Evolutionary conservation across 2,113 vertebrate species (phyloP), one percentile per base, ranked within the genome.

Genomic region (Trogon surrucura): DNA sequence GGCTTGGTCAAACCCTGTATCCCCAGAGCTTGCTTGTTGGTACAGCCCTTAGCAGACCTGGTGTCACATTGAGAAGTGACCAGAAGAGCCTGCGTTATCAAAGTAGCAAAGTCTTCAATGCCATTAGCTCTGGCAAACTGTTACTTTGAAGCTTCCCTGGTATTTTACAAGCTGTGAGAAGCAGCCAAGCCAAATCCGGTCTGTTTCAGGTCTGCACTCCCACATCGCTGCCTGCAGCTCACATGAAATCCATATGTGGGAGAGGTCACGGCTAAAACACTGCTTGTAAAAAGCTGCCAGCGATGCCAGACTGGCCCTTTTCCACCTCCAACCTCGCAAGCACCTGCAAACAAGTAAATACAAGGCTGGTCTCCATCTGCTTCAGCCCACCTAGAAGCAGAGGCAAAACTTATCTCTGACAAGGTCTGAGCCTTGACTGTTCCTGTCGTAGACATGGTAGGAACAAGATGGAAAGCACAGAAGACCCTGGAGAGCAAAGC

Each of bases 111-210:
- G 64, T 15, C 50, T 78, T 92, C 26, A 13, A 21, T 58, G 44
- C 80, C 72, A 36, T 56, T 72, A 83, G n/a, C 41, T 79, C 72
- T 29, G 48, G 54, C 77, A 88, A 10, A 10, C 11, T 3, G 5
- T 50, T 88, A 54, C 34, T 73, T 74, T n/a, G 44, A 85, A 86
- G 57, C 26, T 50, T 86, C 79, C 47, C 32, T 44, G 50, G 36
- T 91, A 85, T 93, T 65, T 80, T 23, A 88, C 34, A 91, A 84
- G 71, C 41, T 71, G 61, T 51, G 50, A 93, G 83, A 91, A 88
- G 51, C 67, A 81, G 47, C 41, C 60, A 86, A 88, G 26, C 19
- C 58, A 91, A 60, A 91, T 57, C 44, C 9, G 2, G 13, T 45
- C 67, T 85, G 34, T 61, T 90, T 93, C 34, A 26, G 62, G 41